A percentile compares a stretch with the other conserved stretches of the same genome.
Evolutionary conservation across 2,113 vertebrate species (phyloP).

Genomic region (Ahaetulla prasina): DNA sequence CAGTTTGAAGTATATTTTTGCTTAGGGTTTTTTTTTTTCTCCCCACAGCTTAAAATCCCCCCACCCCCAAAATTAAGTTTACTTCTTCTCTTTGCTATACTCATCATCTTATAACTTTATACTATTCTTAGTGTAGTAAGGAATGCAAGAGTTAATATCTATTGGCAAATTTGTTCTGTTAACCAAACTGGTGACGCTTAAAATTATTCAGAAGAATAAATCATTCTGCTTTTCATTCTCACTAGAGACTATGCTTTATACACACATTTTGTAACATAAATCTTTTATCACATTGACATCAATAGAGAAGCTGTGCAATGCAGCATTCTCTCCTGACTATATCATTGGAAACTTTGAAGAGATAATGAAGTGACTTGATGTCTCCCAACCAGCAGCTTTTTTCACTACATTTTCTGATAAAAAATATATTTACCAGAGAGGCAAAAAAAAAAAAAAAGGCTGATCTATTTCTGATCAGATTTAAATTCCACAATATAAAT

Average conservation of each 20-base stretch:
- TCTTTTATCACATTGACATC: slow-evolving; percentile 57
- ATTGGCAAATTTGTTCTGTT: slow-evolving; percentile 37
- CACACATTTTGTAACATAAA: slow-evolving; percentile 55
- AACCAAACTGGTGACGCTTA: slow-evolving; percentile 47
- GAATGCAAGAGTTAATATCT: slow-evolving; percentile 8
- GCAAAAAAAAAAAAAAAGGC: not conserved
- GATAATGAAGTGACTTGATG: slow-evolving; percentile 42
- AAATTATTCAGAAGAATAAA: slow-evolving; percentile 47
- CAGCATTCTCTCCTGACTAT: slow-evolving; percentile 32
- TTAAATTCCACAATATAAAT: not conserved
- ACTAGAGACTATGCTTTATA: slow-evolving; percentile 37
- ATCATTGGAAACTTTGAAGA: slow-evolving; percentile 24
- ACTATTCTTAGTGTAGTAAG: slow-evolving; percentile 18
- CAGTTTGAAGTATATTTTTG: slow-evolving; percentile 1
- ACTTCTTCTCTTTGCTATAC: not conserved
- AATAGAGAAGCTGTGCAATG: slow-evolving; percentile 22
- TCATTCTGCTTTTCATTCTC: slow-evolving; percentile 38
- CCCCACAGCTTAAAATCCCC: slow-evolving; percentile 2
- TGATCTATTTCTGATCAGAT: not conserved
- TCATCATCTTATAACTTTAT: slow-evolving; percentile 4
- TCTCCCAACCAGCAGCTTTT: slow-evolving; percentile 24
- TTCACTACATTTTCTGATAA: not conserved
- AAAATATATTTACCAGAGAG: not conserved
- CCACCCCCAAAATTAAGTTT: not conserved
- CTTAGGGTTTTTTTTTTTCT: not conserved